Evolutionary conservation across 2,797 vertebrate species (phyloP).

Genomic region (Chrysolophus pictus): DNA sequence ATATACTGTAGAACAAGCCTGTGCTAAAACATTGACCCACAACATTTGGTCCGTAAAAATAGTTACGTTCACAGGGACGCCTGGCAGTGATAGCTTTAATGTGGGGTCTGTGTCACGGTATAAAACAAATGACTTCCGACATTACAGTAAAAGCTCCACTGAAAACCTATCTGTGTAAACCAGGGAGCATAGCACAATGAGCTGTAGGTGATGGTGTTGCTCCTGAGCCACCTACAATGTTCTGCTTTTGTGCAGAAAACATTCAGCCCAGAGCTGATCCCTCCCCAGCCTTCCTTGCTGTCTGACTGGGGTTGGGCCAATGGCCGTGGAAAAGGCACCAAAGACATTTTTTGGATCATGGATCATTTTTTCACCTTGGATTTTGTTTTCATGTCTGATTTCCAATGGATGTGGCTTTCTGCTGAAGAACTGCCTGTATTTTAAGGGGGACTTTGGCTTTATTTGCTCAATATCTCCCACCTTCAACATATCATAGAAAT

Average conservation of each 20-base stretch:
- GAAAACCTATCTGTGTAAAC: constrained; percentile 46
- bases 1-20: constrained; percentile 70
- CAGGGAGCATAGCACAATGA: not conserved
- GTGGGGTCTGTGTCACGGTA: constrained; percentile 59
- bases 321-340: not conserved
- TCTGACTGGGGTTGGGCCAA: not conserved
- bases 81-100: constrained; percentile 72
- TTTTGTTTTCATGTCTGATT: not conserved
- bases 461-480: not conserved
- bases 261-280: not conserved
- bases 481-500: not conserved
- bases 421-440: not conserved
- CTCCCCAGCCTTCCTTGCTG: not conserved
- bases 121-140: constrained; percentile 73
- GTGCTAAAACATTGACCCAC: constrained; percentile 73
- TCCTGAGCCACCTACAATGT: not conserved
- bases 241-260: not conserved
- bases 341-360: not conserved
- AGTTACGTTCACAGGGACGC: constrained; percentile 61
- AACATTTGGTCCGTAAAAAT: constrained; percentile 79
- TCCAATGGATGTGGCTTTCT: not conserved
- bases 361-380: not conserved
- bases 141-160: constrained; percentile 40
- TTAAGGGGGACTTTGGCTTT: not conserved
- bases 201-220: not conserved